phyloP scores from a whole-genome alignment of 2,797 vertebrate genomes.

The Helostoma temminkii region DNA sequence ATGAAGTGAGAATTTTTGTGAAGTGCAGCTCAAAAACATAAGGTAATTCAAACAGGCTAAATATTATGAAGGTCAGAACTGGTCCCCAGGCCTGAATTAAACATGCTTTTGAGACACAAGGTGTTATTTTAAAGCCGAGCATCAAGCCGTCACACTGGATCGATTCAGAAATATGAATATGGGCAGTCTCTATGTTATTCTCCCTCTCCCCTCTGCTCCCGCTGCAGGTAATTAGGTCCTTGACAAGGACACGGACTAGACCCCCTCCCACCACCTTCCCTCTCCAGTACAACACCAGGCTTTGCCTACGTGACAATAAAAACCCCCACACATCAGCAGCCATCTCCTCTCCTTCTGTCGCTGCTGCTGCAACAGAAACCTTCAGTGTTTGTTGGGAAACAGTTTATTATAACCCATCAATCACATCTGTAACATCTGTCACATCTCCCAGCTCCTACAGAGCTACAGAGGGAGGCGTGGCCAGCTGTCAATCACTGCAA shows the following conservation, averaged over 20 bases:
- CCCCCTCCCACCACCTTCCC: neutral
- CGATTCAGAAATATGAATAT: conserved; percentile 29
- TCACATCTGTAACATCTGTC: conserved; percentile 25
- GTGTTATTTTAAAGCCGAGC: too few relatives aligned
- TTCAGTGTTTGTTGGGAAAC: conserved; percentile 21
- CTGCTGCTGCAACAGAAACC: neutral
- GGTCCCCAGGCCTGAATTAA: too few relatives aligned
- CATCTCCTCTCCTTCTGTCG: neutral
- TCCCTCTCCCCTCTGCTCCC: neutral
- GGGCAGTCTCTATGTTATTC: conserved; percentile 11
- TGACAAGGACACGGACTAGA: conserved; percentile 57
- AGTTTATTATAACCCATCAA: conserved; percentile 22
- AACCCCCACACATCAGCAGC: conserved; percentile 33
- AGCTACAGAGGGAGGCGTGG: conserved; percentile 5
- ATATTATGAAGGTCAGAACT: too few relatives aligned
- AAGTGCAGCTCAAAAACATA: too few relatives aligned
- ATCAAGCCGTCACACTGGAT: conserved; percentile 7
- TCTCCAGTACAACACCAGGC: neutral
- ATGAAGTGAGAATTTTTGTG: too few relatives aligned
- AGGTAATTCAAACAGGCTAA: too few relatives aligned
- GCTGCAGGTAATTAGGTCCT: conserved; percentile 55
- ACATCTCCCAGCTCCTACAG: conserved; percentile 11
- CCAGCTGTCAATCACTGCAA: conserved; percentile 26
- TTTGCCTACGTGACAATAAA: conserved; percentile 32
- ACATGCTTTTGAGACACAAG: too few relatives aligned